Base-by-base conservation (phyloP, 2,113 vertebrate genomes). In the Amazona guildingii region DNA sequence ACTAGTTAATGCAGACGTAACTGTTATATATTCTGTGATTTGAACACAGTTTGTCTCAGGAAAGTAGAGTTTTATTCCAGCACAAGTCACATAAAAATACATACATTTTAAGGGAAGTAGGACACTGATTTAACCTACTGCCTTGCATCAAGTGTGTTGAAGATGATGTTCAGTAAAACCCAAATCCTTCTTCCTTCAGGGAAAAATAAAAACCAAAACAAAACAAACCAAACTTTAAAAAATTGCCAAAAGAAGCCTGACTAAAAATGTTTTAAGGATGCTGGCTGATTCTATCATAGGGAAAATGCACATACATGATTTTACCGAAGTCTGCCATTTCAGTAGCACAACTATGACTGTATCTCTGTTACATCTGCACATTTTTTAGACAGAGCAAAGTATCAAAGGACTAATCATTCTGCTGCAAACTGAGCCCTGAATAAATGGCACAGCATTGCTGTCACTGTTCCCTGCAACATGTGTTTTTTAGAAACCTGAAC, bases 401-500 rank as follows among this genome's bases (percentile, higher is more conserved):
- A 78, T 61, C 49, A 81, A 64, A 63, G 44, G 33, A 54, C 51
- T 46, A 94, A 76, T 19, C 2, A 0, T 18, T 78, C 76, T 43
- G 62, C 43, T 69, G 31, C 4, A 31, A 89, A 68, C 3, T 63
- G 85, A 63, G 12, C 63, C 37, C 3, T 4, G 29, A 82, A 52
- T 20, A 76, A 69, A 54, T 11, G 28, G 63, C 37, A 69, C 10
- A n/a, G 17, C 0, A 0, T 0, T 66, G 41, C 41, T 69, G 11
- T 17, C 75, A 57, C 3, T 79, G 48, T 12, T 76, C 49, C n/a
- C 64, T 68, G 72, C 15, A 78, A 86, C 7, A n/a, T 1, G 4
- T 18, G 8, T 37, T n/a, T 75, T 84, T 79, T 27, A 62, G 73
- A 91, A 82, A 88, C 10, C 8, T 51, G 29, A 67, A 72, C 46